phyloP scores from a whole-genome alignment of 2,797 vertebrate genomes.

The Vespertilio murinus region DNA sequence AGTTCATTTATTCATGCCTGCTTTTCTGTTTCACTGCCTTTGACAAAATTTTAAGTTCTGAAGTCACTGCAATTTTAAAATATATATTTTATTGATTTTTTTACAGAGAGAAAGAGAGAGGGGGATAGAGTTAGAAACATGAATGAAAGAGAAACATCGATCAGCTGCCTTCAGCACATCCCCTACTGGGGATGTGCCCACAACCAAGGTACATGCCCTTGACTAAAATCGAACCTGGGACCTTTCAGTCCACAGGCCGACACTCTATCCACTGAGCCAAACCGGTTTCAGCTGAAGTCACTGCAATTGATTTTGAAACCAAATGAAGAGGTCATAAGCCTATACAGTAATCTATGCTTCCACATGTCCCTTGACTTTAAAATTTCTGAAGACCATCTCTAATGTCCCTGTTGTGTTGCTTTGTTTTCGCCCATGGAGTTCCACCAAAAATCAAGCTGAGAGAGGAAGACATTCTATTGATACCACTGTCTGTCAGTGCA shows the following conservation, averaged over 20 bases:
- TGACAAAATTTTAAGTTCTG: conserved; percentile 44
- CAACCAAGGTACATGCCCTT: too few species aligned
- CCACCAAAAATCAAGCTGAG: background rate
- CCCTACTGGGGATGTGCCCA: too few species aligned
- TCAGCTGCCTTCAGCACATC: too few species aligned
- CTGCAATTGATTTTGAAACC: background rate
- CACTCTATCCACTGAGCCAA: too few species aligned
- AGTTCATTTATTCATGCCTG: conserved; percentile 27
- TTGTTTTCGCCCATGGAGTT: background rate
- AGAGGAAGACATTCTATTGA: conserved; percentile 4
- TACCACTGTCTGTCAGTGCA: background rate
- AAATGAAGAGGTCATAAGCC: background rate
- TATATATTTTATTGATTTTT: too few species aligned
- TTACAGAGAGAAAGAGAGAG: too few species aligned
- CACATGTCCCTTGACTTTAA: background rate
- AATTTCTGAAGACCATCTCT: background rate
- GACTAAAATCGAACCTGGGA: too few species aligned
- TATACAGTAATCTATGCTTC: background rate
- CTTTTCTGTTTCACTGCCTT: conserved; percentile 52
- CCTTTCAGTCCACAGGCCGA: too few species aligned
- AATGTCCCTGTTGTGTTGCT: background rate
- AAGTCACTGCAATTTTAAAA: background rate
- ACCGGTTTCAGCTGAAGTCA: too few species aligned
- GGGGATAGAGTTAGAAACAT: too few species aligned
- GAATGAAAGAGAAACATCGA: too few species aligned